Base-by-base conservation (phyloP, 2,797 vertebrate genomes). In the Poeciliopsis paucimaculata region DNA sequence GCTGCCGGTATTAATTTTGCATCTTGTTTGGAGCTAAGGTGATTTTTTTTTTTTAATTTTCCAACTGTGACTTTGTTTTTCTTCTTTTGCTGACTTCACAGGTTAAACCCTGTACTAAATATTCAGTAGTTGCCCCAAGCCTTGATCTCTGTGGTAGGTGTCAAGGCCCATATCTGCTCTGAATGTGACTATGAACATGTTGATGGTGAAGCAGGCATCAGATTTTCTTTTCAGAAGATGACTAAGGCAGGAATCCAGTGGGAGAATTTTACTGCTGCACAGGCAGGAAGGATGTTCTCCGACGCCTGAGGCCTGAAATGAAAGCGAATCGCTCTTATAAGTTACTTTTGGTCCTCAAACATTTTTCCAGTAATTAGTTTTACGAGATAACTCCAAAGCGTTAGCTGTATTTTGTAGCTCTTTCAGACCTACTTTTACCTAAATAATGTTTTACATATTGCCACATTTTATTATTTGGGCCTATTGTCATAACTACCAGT, bases 131-230 rank as follows among this genome's bases (percentile, higher is more conserved):
- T 83, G 72, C 64, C 60, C 73, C 45, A 45, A 31, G 78, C 72
- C 31, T 78, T 66, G 73, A 80, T 83, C 73, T 81, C 86, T 74
- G 53, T 7, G 18, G 39, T 78, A 71, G 82, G 80, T 86, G 81
- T 91, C 90, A 92, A 93, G 89, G 91, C 49, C 64, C 87, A 86
- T 76, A 43, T 80, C 76, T 80, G 51, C 80, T 18, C 82, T 62
- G 77, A 73, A 31, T 1, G 70, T 45, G 26, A 62, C 76, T 80
- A 60, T 84, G 68, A 87, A 87, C 82, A 23, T 79, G 79, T 88
- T 90, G 74, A 78, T 81, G 5, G 9, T 12, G 2, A 79, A 75
- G 77, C 78, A 82, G 85, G 72, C 77, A 20, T 47, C 77, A 76
- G 26, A 28, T 76, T 82, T 78, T 83, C 45, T 77, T 62, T 53